A percentile compares a stretch with the other conserved stretches of the same genome.
Conservation (phyloP, 1,140 invertebrate genomes). For the Trichonephila clavata region DNA sequence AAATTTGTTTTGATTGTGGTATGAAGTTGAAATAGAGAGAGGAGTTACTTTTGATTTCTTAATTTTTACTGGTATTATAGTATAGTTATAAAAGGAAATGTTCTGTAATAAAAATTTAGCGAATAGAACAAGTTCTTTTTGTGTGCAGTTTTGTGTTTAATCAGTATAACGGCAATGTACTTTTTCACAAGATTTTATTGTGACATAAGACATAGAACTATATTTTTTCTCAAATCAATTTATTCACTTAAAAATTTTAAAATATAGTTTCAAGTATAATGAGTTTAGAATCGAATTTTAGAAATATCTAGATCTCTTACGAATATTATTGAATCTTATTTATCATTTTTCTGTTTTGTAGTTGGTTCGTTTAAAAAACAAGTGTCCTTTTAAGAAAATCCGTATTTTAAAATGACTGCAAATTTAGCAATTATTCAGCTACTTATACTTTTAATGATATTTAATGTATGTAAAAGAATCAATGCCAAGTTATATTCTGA, state of each 20-base stretch:
- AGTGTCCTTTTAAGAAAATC: neutral
- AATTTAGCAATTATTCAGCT: neutral
- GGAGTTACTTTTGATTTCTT: too few relatives aligned
- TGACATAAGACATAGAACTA: neutral
- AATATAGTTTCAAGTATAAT: neutral
- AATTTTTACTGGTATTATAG: too few relatives aligned
- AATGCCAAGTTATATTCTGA: constrained; percentile 85
- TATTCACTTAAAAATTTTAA: neutral
- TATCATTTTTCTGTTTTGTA: neutral
- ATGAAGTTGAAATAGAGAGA: too few relatives aligned
- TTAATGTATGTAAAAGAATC: neutral
- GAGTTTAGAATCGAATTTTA: neutral
- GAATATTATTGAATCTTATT: neutral
- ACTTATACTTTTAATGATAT: neutral
- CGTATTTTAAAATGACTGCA: neutral
- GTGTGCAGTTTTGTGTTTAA: neutral
- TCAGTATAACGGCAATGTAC: neutral
- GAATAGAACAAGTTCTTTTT: too few relatives aligned
- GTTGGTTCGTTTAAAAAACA: neutral
- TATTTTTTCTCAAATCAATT: neutral
- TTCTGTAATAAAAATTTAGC: too few relatives aligned
- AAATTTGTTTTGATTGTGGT: too few relatives aligned
- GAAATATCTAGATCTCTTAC: neutral
- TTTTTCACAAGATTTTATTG: neutral
- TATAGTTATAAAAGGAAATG: too few relatives aligned